Evolutionary conservation across 2,797 vertebrate genomes (phyloP).

Genomic region (Sebastes trivittatus): DNA sequence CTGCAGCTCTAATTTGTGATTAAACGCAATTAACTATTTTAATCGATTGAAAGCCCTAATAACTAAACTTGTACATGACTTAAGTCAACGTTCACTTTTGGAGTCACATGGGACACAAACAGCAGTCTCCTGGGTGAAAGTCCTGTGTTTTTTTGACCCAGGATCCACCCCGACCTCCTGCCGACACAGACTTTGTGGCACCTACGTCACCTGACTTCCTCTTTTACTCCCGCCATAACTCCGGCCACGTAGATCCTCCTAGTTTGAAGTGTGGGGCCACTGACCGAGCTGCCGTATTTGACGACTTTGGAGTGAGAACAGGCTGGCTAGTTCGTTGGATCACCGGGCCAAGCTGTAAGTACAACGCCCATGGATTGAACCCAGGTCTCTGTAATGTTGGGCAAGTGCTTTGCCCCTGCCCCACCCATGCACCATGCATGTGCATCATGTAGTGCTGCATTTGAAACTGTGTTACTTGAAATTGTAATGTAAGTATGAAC

Average conservation of each 20-base stretch:
- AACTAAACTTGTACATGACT: background rate
- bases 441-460: background rate
- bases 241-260: background rate
- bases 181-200: background rate
- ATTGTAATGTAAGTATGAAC: background rate
- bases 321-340: background rate
- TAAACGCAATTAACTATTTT: too few relatives aligned
- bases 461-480: background rate
- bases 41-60: too few relatives aligned
- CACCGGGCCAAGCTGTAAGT: background rate
- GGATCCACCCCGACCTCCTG: background rate
- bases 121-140: accelerated
- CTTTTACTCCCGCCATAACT: background rate
- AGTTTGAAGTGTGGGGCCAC: background rate
- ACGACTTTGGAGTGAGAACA: too few relatives aligned
- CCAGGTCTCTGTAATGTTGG: background rate
- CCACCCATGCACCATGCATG: background rate
- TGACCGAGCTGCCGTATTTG: background rate
- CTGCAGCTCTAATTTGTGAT: too few relatives aligned
- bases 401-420: background rate
- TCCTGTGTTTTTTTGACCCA: too few relatives aligned
- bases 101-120: background rate
- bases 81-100: background rate
- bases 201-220: background rate
- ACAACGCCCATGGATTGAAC: background rate